These are phyloP conservation scores for Acleris literana DNA, from an alignment of 2,888 invertebrate genomes.

Conservation along the genomic window DNA sequence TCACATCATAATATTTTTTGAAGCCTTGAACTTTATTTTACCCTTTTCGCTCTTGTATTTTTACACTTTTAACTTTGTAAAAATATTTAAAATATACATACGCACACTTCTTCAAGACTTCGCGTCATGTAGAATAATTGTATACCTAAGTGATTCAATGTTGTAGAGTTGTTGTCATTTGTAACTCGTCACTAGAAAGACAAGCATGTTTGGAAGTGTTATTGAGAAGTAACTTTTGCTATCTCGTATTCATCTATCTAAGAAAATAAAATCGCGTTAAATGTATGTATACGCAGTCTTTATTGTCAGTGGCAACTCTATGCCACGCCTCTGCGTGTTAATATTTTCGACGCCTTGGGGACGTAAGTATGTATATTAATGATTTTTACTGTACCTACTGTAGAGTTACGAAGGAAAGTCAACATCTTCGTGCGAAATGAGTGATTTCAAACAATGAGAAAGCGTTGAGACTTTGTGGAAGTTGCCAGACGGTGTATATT, in stretches of 20 bases:
- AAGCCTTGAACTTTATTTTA: conserved; percentile 14
- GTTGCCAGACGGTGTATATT: background rate
- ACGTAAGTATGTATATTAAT: background rate
- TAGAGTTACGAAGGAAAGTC: background rate
- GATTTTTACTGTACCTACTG: background rate
- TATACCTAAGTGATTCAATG: conserved; percentile 53
- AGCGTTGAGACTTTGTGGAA: background rate
- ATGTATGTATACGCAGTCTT: too few relatives aligned
- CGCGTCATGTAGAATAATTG: conserved; percentile 64
- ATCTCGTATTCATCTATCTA: conserved; percentile 11
- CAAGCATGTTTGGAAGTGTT: conserved; percentile 28
- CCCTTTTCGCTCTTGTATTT: conserved; percentile 38
- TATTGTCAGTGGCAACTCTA: too few relatives aligned
- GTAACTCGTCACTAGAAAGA: conserved; percentile 41
- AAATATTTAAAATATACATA: conserved; percentile 51
- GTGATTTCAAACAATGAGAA: background rate
- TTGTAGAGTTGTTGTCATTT: conserved; percentile 72
- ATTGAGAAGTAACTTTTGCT: conserved; percentile 45
- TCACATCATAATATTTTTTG: conserved; percentile 16
- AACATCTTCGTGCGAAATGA: background rate
- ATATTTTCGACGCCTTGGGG: too few relatives aligned
- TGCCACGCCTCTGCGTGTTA: too few relatives aligned
- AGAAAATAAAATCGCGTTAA: background rate
- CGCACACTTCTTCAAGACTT: conserved; percentile 81
- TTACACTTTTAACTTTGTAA: conserved; percentile 42